Base-by-base conservation (phyloP, 2,797 vertebrate genomes). In the Fistularia commersonii region DNA sequence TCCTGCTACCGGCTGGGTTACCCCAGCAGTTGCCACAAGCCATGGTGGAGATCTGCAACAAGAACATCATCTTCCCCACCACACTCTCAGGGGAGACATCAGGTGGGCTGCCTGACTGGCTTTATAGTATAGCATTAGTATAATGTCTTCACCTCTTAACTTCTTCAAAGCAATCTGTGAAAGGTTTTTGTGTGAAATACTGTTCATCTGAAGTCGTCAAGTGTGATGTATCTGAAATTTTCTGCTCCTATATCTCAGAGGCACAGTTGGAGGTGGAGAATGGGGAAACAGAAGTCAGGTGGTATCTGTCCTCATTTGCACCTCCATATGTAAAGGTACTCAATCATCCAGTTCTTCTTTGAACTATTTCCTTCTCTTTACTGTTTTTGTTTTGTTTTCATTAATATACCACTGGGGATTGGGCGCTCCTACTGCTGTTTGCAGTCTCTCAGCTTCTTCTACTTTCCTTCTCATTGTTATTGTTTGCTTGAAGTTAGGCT, bases 261-360 rank as follows among this genome's bases (percentile, higher is more conserved):
- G 90, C 86, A 59, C 87, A 72, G 54, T 72, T 99, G 80, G 92
- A 97, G 71, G 85, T 98, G 46, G 92, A 92, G 75, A 99, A 97
- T 57, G 79, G 83, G 33, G 91, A 92, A 8, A 86, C 85, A 51
- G 90, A 89, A 8, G 76, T 95, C 12, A 93, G 91, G 63, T 99
- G 97, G 97, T 88, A 92, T 78, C 84, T 99, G 51, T 95, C 93
- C 4, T 95, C 94, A 39, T 94, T 97, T 80, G 93, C 95, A 49
- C 95, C 97, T 49, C 90, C 97, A 0, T 99, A 98, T 61, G 92
- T 95, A 49, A 97, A 97, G 94, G 97, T 98, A 54, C n/a, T 61
- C 33, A 9, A n/a, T 47, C 39, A 36, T 52, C 8, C 34, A 40
- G 53, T 33, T 51, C 11, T 35, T 69, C 50, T 54, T 8, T 41